These are phyloP conservation scores for Euthynnus affinis DNA, from an alignment of 2,797 vertebrate species.

Conservation along the genomic window DNA sequence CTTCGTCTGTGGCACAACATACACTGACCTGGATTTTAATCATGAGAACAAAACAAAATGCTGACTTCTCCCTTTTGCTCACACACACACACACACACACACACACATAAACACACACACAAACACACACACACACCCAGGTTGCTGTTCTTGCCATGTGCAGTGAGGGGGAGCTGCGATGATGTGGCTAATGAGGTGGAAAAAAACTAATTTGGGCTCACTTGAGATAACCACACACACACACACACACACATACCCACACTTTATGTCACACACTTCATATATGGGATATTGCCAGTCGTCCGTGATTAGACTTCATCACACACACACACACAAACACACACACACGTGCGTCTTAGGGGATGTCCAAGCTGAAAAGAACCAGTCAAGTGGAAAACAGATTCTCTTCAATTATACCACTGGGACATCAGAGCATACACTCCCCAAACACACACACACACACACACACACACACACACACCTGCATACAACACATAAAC, in stretches of 20 bases:
- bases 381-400: slow-evolving; percentile 63
- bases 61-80: slow-evolving; percentile 35
- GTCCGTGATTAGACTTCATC: slow-evolving; percentile 55
- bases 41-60: slow-evolving; percentile 27
- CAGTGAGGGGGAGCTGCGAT: slow-evolving; percentile 62
- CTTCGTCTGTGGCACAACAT: neutral
- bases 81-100: slow-evolving; percentile 21
- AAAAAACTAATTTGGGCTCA: slow-evolving; percentile 79
- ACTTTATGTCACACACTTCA: slow-evolving; percentile 43
- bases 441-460: slow-evolving; percentile 13
- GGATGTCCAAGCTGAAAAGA: slow-evolving; percentile 55
- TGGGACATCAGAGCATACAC: slow-evolving; percentile 51
- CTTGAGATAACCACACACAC: slow-evolving; percentile 71
- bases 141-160: slow-evolving; percentile 40
- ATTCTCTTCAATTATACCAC: slow-evolving; percentile 71
- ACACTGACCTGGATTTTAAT: slow-evolving; percentile 12
- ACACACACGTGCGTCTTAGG: slow-evolving; percentile 20
- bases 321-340: slow-evolving; percentile 20
- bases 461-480: slow-evolving; percentile 12
- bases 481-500: neutral
- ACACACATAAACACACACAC: slow-evolving; percentile 17
- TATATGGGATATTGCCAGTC: slow-evolving; percentile 44
- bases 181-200: slow-evolving; percentile 84
- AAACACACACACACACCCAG: slow-evolving; percentile 30
- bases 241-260: slow-evolving; percentile 37